Conservation (phyloP, 2,113 vertebrate species). For the Ahaetulla prasina region DNA sequence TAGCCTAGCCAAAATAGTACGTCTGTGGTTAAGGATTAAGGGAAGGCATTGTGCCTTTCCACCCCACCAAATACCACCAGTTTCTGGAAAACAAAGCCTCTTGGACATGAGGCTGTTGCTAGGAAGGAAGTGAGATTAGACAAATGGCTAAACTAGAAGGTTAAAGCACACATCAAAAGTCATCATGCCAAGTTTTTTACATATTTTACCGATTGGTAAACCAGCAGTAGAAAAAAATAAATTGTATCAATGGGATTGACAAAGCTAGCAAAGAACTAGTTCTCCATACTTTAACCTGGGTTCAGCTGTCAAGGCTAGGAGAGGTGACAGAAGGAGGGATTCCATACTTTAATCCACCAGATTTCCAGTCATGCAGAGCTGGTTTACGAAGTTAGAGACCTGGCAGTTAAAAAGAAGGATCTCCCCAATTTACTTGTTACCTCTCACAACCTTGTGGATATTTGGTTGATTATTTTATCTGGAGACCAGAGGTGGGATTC, state of each 20-base stretch:
- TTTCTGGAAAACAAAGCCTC: background rate
- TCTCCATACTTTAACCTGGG: background rate
- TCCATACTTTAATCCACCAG: background rate
- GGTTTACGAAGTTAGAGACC: background rate
- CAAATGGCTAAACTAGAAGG: background rate
- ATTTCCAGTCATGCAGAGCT: background rate
- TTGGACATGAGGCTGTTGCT: background rate
- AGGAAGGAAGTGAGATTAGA: background rate
- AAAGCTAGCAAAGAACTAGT: background rate
- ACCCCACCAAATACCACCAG: background rate
- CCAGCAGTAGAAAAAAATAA: background rate
- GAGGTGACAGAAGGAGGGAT: background rate
- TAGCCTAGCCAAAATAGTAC: no score
- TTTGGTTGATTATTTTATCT: background rate
- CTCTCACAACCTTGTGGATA: background rate
- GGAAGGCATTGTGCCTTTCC: background rate
- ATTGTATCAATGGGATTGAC: background rate
- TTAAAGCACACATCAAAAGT: background rate
- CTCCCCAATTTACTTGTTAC: background rate
- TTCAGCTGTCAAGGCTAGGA: background rate
- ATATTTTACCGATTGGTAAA: background rate
- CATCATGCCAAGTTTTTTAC: background rate
- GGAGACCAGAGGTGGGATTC: no score
- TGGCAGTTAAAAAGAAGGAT: background rate
- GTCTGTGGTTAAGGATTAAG: no score